Base-by-base conservation (phyloP, 2,113 vertebrate species). In the Bombycilla garrulus region DNA sequence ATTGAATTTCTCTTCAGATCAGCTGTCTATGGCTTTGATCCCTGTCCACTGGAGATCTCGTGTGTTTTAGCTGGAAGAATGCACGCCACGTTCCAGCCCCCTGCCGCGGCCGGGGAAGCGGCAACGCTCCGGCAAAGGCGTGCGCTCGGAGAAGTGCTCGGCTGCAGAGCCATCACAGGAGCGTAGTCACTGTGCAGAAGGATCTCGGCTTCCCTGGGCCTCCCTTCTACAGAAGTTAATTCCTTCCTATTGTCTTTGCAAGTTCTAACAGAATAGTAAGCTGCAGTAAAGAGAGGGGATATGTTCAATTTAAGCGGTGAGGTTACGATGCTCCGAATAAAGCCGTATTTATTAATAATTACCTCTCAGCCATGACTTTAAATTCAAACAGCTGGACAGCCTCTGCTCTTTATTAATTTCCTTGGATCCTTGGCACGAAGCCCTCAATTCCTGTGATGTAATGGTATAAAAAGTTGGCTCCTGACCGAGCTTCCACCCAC, bases 391-490 rank as follows among this genome's bases (percentile, higher is more conserved):
- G 95, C 96, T 97, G 83, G 31, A 85, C 65, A 88, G 91, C 64
- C 92, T 96, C 92, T 92, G 94, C 94, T 97, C 93, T 92, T 93
- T 93, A 96, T 97, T 97, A 97, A 96, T 95, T 97, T 96, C 94
- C 93, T 95, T 96, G 92, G 94, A 96, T 92, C 93, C 91, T 95
- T 94, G 78, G 95, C 85, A 80, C 0, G 0, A 79, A 95, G 95
- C 90, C 88, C 81, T 93, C 47, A 51, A 91, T 96, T 97, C 95
- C 94, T 92, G 94, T 98, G 98, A 98, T 97, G 97, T 97, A 97
- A 98, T 93, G 61, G 96, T 88, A 95, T 95, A 97, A 97, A 97
- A 97, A 95, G 95, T 96, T 95, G 97, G 96, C 96, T 96, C 82
- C 94, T 94, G 92, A 90, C 95, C 70, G 80, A 79, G 94, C 54